phyloP scores from a whole-genome alignment of 2,113 vertebrate species.

The Poicephalus gulielmi region DNA sequence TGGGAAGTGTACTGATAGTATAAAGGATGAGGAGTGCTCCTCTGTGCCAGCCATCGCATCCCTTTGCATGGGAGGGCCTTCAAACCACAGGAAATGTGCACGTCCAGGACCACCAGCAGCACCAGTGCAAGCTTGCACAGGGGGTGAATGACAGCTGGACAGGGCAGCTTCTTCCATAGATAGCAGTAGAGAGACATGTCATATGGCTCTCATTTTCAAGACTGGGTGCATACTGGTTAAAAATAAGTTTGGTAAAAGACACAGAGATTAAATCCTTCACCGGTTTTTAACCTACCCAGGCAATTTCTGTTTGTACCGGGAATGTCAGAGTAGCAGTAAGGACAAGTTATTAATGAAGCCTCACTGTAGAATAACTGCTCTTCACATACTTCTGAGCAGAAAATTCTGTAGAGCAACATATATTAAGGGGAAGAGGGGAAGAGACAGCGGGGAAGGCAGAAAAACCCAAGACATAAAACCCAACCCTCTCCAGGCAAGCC shows the following conservation, averaged over 20 bases:
- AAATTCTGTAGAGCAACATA: not conserved
- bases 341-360: not conserved
- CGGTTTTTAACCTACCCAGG: not conserved
- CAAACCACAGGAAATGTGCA: not conserved
- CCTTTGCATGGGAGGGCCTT: not conserved
- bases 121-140: accelerated
- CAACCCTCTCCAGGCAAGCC: not conserved
- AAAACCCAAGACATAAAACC: not conserved
- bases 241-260: not conserved
- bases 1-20: not conserved
- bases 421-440: not conserved
- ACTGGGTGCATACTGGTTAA: not conserved
- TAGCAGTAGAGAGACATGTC: not conserved
- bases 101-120: not conserved
- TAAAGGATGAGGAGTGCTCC: accelerated
- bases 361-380: not conserved
- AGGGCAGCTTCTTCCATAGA: not conserved
- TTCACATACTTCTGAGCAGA: not conserved
- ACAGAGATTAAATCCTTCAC: not conserved
- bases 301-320: not conserved
- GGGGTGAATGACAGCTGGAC: not conserved
- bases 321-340: not conserved
- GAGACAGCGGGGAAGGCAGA: not conserved
- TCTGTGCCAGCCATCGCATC: not conserved
- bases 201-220: not conserved